These are phyloP conservation scores for Micromussa lordhowensis DNA, from an alignment of 92 coral and sea anemone genomes.

Conservation along the genomic window DNA sequence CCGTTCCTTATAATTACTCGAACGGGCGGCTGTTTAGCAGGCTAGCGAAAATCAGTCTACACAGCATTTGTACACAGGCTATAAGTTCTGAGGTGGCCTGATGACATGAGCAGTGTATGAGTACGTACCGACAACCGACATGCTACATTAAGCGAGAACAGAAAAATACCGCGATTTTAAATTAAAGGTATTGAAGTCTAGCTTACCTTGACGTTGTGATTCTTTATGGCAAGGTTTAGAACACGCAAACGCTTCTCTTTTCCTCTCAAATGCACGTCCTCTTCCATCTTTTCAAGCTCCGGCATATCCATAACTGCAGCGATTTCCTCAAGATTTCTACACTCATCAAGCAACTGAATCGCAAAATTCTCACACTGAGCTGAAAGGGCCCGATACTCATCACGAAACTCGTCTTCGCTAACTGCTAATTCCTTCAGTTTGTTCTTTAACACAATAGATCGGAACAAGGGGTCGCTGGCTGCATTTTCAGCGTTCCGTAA, in stretches of 20 bases:
- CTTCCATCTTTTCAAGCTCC: slow-evolving; percentile 45
- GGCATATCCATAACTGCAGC: slow-evolving; percentile 79
- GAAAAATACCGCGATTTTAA: background rate
- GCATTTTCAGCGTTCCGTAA: background rate
- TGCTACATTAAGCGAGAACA: no score
- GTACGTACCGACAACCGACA: no score
- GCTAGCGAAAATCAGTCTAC: no score
- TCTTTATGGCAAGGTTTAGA: slow-evolving; percentile 76
- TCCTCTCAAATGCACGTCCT: slow-evolving; percentile 30
- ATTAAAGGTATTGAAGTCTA: background rate
- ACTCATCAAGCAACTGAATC: slow-evolving; percentile 72
- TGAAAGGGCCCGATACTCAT: slow-evolving; percentile 74
- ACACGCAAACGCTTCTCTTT: slow-evolving; percentile 56
- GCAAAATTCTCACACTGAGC: slow-evolving; percentile 82
- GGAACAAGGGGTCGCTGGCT: slow-evolving; percentile 74
- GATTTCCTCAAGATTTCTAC: slow-evolving; percentile 82
- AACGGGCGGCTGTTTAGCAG: no score
- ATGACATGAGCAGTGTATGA: no score
- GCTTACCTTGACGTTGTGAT: slow-evolving; percentile 73
- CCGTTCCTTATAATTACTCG: no score
- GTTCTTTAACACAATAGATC: slow-evolving; percentile 71
- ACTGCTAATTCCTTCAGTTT: slow-evolving; percentile 60
- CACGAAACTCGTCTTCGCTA: slow-evolving; percentile 79
- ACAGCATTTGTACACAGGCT: no score
- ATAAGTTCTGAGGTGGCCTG: no score